These are phyloP conservation scores for Neelides folsomi DNA, from an alignment of 2,888 invertebrate genomes.

Conservation along the genomic window DNA sequence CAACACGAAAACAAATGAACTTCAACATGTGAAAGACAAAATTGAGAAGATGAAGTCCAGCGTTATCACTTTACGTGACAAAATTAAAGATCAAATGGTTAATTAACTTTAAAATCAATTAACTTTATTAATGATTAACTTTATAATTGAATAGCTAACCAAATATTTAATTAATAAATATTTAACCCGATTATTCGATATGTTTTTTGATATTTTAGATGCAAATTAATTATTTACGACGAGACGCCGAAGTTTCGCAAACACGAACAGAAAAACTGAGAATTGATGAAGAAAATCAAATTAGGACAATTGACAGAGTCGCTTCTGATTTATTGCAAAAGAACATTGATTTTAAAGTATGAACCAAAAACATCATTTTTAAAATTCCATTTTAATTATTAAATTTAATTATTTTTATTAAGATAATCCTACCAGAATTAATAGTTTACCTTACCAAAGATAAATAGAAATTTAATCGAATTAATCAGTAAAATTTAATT, in stretches of 20 bases:
- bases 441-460: too few relatives aligned
- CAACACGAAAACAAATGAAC: too few relatives aligned
- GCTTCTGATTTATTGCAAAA: slow-evolving; percentile 15
- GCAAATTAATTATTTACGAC: slow-evolving; percentile 17
- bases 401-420: neutral
- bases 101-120: neutral
- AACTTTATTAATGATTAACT: neutral
- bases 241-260: slow-evolving; percentile 20
- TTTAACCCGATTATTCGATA: too few relatives aligned
- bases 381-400: neutral
- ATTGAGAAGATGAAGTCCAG: slow-evolving; percentile 13
- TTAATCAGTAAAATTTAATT: neutral
- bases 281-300: slow-evolving; percentile 22
- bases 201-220: slow-evolving; percentile 10
- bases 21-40: slow-evolving; percentile 12
- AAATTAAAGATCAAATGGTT: slow-evolving; percentile 16
- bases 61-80: slow-evolving; percentile 4
- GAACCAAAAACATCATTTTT: neutral
- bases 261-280: slow-evolving; percentile 19
- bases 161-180: too few relatives aligned
- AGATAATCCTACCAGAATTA: too few relatives aligned
- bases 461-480: neutral
- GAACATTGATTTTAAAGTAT: slow-evolving; percentile 22
- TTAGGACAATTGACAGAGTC: slow-evolving; percentile 18
- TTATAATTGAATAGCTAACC: neutral